Base-by-base conservation (phyloP, 1,140 invertebrate genomes). In the Solen grandis region DNA sequence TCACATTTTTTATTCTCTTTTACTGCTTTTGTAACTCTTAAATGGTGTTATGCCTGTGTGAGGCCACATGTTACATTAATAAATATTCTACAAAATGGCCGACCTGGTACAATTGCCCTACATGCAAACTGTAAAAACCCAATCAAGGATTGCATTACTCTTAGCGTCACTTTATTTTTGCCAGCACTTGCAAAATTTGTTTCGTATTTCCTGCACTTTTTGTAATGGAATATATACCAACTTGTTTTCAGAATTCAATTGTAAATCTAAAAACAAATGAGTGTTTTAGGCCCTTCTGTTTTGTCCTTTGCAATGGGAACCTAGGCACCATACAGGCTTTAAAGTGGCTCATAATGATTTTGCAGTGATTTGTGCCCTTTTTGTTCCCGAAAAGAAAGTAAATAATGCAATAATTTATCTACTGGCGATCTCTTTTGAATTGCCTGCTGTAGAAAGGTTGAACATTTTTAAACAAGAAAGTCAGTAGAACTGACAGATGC, bases 1-100 rank as follows among this genome's bases (percentile, higher is more conserved):
- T 78, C 77, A 85, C 36, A 84, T 76, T 8, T 29, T 0, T 5
- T 84, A 16, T 81, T 82, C 0, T 72, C 63, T 35, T 68, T 74
- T n/a, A 83, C 70, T 5, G 33, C 63, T 10, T 31, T 14, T 0
- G 22, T 65, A 5, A 77, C 25, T 13, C 46, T 54, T 4, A 84
- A 38, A 69, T 65, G 68, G 31, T 86, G 66, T 38, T 84, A 41
- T 63, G 65, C 10, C 46, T 66, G 46, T 73, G 19, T 73, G 60
- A 2, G 76, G 27, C 0, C 75, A 25, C 1, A 41, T 25, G 13
- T 33, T 66, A n/a, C 52, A 13, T 4, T 46, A 50, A n/a, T 38
- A n/a, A 10, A 84, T 27, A 5, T 35, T 85, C 69, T 16, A 83
- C 22, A 27, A 75, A 46, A 19, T n/a, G n/a, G n/a, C n/a, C n/a